A percentile compares a stretch with the other conserved stretches of the same genome.
Conservation (phyloP, 92 coral and sea anemone genomes). For the Epizoanthus scotinus region DNA sequence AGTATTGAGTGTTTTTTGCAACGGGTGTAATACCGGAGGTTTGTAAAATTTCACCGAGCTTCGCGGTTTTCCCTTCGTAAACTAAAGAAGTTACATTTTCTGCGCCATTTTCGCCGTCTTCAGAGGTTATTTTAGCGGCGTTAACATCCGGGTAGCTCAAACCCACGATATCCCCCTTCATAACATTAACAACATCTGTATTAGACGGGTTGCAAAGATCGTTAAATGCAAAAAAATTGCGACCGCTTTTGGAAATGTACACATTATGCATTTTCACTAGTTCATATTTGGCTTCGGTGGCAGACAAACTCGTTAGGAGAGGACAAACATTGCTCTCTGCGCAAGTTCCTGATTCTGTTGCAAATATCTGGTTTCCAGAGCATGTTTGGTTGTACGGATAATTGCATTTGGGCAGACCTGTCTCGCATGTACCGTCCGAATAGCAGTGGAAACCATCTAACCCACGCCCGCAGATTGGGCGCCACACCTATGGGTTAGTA, state of each 20-base stretch:
- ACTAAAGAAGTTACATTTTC: conserved; percentile 22
- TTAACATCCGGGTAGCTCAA: conserved; percentile 59
- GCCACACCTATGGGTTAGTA: conserved; percentile 55
- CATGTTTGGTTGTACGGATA: conserved; percentile 49
- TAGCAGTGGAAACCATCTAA: conserved; percentile 44
- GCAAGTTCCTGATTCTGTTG: conserved; percentile 63
- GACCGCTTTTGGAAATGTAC: conserved; percentile 61
- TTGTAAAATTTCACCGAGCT: conserved; percentile 11
- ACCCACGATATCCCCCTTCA: conserved; percentile 72
- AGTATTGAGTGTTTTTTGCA: conserved; percentile 35
- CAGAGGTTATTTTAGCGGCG: conserved; percentile 56
- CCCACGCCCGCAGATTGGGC: conserved; percentile 86
- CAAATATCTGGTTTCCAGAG: conserved; percentile 48
- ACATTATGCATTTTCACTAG: conserved; percentile 53
- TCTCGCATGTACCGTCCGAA: conserved; percentile 46
- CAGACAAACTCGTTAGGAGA: background rate
- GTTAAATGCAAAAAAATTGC: conserved; percentile 54
- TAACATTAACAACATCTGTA: conserved; percentile 46
- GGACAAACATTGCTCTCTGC: conserved; percentile 34
- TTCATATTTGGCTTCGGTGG: conserved; percentile 52
- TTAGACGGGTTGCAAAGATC: conserved; percentile 40
- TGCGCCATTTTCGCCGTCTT: conserved; percentile 11
- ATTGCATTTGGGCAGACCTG: conserved; percentile 44
- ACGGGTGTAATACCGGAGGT: conserved; percentile 7
- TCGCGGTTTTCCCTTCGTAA: conserved; percentile 17